A percentile compares a stretch with the other conserved stretches of the same genome.
Evolutionary conservation across 2,888 invertebrate genomes (phyloP).

Genomic region (Carcina quercana): DNA sequence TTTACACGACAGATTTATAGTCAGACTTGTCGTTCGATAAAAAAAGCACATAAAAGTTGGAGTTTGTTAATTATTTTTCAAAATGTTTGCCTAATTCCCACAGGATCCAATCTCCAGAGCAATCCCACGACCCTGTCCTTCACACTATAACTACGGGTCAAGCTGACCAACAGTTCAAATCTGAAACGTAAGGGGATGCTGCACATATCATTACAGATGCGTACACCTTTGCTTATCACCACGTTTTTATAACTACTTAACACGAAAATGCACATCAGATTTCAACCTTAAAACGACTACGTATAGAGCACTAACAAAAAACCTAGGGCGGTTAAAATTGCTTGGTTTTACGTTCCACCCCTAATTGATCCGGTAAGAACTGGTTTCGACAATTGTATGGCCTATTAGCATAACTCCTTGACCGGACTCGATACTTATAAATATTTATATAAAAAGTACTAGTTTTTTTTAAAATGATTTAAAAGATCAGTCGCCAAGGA

Average conservation of each 20-base stretch:
- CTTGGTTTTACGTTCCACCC: slow-evolving; percentile 48
- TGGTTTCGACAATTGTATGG: slow-evolving; percentile 58
- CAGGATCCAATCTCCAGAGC: slow-evolving; percentile 41
- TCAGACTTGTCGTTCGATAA: too few species aligned
- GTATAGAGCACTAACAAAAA: slow-evolving; percentile 13
- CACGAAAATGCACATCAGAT: slow-evolving; percentile 15
- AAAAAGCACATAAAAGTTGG: too few species aligned
- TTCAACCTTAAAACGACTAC: slow-evolving; percentile 22
- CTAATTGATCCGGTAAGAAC: slow-evolving; percentile 58
- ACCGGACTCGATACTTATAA: slow-evolving; percentile 63
- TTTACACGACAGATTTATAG: too few species aligned
- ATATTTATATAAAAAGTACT: slow-evolving; percentile 48
- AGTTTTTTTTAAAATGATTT: slow-evolving; percentile 1
- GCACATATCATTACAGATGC: slow-evolving; percentile 62
- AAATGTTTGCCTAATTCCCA: too few species aligned
- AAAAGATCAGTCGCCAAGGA: slow-evolving; percentile 35
- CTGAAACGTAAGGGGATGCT: slow-evolving; percentile 54
- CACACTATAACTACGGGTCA: slow-evolving; percentile 56
- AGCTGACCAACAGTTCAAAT: slow-evolving; percentile 57
- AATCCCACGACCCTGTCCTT: slow-evolving; percentile 57
- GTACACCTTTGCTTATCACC: slow-evolving; percentile 54
- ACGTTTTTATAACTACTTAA: background rate
- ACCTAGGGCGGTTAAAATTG: slow-evolving; percentile 7
- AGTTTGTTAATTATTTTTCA: too few species aligned
- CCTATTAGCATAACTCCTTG: slow-evolving; percentile 72